Base-by-base conservation (phyloP, 2,888 invertebrate species). In the Chamaedrilus cognettii region DNA sequence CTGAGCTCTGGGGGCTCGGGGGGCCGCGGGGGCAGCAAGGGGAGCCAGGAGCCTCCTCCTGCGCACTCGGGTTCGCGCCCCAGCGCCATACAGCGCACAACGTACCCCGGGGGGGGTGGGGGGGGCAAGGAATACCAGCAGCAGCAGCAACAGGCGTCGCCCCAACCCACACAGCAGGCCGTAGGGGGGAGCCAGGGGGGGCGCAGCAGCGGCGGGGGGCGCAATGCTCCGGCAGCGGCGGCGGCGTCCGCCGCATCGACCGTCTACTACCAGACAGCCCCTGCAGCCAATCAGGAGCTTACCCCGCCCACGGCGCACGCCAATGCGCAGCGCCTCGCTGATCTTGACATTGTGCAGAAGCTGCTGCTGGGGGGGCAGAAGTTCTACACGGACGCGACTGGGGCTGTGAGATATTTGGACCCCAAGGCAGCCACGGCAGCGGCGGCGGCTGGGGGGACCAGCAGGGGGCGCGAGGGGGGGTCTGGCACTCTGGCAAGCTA, bases 1-100 rank as follows among this genome's bases (percentile, higher is more conserved):
- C 32, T 26, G 30, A 5, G 7, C 19, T 5, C 31, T 7, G 52
- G 11, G 31, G 28, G n/a, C 3, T 15, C 23, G 5, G 11, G 7
- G 5, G 11, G 4, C 2, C n/a, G 34, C 19, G 30, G 33, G 7
- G 33, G 50, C 23, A n/a, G 49, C 23, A 62, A 19, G 28, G 23
- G 35, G 1, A 56, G 42, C 42, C 34, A 42, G 49, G 73, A 72
- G 19, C 80, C 80, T 32, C 80, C 78, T 28, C 79, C 79, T 73
- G 85, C 74, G 77, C 82, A 80, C 65, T 69, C 76, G 19, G 74
- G 75, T 23, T 63, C 67, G 5, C 60, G 51, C n/a, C 51, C 62
- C 30, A 52, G 42, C 19, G 7, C 42, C 7, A 19, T 42, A 19
- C 42, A 42, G 11, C 42, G 42, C 42, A 11, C 42, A 19, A n/a